Base-by-base conservation (phyloP, 2,113 vertebrate species). In the Seriola aureovittata region DNA sequence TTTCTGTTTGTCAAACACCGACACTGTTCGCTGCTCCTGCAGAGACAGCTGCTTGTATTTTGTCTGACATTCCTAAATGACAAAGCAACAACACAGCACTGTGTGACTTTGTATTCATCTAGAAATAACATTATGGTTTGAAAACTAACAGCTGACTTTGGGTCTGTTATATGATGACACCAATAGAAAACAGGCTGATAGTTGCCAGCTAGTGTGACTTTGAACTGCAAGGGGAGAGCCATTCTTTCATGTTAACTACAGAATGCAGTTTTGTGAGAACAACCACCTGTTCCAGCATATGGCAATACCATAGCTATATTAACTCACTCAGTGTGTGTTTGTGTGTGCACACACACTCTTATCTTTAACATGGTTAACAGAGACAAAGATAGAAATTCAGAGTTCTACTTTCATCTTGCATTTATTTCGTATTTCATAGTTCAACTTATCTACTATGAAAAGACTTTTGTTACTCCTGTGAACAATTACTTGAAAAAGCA, bases 281-380 rank as follows among this genome's bases (percentile, higher is more conserved):
- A 72, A 78, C 62, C 88, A 87, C 85, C 88, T 87, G 88, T 82
- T 82, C 68, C 36, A 42, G 67, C 82, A 82, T 85, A 87, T 85
- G 81, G 63, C 42, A 19, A 34, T 2, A 1, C 14, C 42, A 19
- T 16, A 34, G 67, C 44, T 48, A 50, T 23, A 29, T 65, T 55
- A 65, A 50, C 14, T 74, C 38, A 23, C 9, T 3, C 2, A 23
- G 25, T 59, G 62, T 36, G 54, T 78, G 64, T 38, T 19, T 60
- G 32, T 65, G 34, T 65, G 63, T 66, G 29, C 29, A 29, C 29
- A 29, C 29, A 29, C 29, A 29, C 48, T n/a, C 69, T 36, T 12
- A 38, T 48, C 14, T 48, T 63, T 64, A 17, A 23, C 40, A 2
- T 34, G 21, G 62, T 14, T 19, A 25, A 52, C 68, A 46, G 38